Conservation (phyloP, 2,113 vertebrate genomes). For the Rhabdornis inornatus region DNA sequence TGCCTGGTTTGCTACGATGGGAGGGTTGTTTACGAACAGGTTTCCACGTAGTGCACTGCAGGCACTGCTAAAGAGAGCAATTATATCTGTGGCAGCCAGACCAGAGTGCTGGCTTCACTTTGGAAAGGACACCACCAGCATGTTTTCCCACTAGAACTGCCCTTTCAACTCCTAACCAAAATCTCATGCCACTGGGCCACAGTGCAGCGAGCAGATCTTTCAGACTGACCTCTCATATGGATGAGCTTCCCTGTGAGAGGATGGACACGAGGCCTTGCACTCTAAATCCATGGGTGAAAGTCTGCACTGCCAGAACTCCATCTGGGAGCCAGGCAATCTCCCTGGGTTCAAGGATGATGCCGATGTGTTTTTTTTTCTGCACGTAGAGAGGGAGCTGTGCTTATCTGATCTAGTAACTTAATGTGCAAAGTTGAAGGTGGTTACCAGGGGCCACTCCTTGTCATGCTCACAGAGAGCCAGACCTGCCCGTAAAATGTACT, state of each 20-base stretch:
- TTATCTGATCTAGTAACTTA: background rate
- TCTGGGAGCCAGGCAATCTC: accelerated
- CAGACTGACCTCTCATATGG: background rate
- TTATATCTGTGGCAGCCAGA: background rate
- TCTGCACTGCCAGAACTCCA: background rate
- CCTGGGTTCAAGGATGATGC: background rate
- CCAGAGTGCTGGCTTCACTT: background rate
- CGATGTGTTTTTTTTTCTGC: accelerated
- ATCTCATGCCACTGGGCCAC: accelerated
- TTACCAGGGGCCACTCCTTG: background rate
- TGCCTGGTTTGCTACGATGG: background rate
- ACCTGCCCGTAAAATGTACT: accelerated
- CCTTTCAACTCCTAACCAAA: background rate
- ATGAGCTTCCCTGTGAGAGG: background rate
- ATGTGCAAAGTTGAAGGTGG: background rate
- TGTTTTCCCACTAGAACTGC: background rate
- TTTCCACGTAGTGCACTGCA: background rate
- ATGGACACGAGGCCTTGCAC: background rate
- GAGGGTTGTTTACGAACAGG: background rate
- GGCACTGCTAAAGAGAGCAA: background rate
- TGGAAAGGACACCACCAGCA: background rate
- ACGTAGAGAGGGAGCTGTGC: background rate
- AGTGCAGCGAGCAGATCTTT: background rate
- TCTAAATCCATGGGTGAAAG: background rate
- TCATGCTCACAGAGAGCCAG: background rate